A percentile compares a stretch with the other conserved stretches of the same genome.
Conservation (phyloP, 2,888 invertebrate genomes). For the Dynastes tityus region DNA sequence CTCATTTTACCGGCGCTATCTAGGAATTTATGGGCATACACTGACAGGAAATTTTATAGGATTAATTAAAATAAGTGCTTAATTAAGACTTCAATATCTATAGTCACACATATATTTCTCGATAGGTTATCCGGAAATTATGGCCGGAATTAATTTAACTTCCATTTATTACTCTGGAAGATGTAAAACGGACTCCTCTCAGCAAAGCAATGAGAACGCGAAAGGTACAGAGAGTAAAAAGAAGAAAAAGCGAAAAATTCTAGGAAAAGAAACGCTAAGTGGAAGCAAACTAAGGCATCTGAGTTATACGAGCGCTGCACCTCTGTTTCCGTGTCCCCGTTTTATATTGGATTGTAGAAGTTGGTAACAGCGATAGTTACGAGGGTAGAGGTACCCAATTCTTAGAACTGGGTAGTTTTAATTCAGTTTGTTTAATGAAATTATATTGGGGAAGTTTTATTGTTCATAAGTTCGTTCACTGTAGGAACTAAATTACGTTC, state of each 20-base stretch:
- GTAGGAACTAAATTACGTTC: slow-evolving; percentile 33
- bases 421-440: slow-evolving; percentile 45
- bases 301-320: slow-evolving; percentile 19
- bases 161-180: slow-evolving; percentile 12
- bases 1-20: slow-evolving; percentile 2
- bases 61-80: slow-evolving; percentile 36
- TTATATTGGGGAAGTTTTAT: slow-evolving; percentile 46
- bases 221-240: not conserved
- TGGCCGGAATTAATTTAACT: slow-evolving; percentile 31
- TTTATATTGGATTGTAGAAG: slow-evolving; percentile 37
- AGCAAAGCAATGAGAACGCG: not conserved
- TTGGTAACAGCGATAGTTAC: slow-evolving; percentile 15
- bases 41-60: slow-evolving; percentile 1
- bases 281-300: slow-evolving; percentile 12
- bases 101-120: slow-evolving; percentile 14
- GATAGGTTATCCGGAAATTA: slow-evolving; percentile 28
- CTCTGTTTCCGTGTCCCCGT: slow-evolving; percentile 17
- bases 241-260: not conserved
- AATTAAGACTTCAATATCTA: slow-evolving; percentile 32
- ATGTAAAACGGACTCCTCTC: not conserved
- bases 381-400: not conserved
- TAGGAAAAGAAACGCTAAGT: slow-evolving; percentile 11
- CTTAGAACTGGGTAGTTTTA: slow-evolving; percentile 31
- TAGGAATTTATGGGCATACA: slow-evolving; percentile 3
- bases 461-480: slow-evolving; percentile 36